Base-by-base conservation (phyloP, 2,888 invertebrate species). In the Parnassius orleans region DNA sequence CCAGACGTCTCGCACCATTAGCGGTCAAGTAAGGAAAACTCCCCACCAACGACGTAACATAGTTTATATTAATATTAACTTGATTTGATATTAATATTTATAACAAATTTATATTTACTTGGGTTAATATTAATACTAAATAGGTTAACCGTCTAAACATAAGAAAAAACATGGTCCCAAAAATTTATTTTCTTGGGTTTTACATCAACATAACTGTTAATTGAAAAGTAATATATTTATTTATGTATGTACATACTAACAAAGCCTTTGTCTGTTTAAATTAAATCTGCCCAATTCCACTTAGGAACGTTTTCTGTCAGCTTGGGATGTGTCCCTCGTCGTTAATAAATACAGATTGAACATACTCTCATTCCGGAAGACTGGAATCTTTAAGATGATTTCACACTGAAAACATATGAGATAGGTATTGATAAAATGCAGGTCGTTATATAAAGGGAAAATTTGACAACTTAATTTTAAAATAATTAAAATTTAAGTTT, bases 321-420 rank as follows among this genome's bases (percentile, higher is more conserved):
- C 52, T 48, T 41, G 52, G 48, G 57, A 70, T 65, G 63, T 64
- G 64, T 70, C 70, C 70, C 70, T 53, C 61, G 70, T 57, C 66
- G 70, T 69, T 68, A 69, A 70, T 70, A 70, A 70, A 69, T 67
- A 67, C 64, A 65, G 66, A 70, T 70, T 70, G 69, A 60, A 66
- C 62, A 53, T 61, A 42, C 53, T 52, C 56, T 53, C 47, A 61
- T 57, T 19, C 55, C 44, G 15, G 44, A 50, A 33, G 46, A 52
- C 47, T 53, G 12, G 10, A 10, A 48, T 15, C 10, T 10, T 46
- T 33, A 58, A 33, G 46, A 11, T 46, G 12, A 3, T 10, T 58
- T 15, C 58, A 46, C 11, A 46, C 10, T 10, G 47, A 12, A 14
- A 14, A 11, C 9, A 15, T 42, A 52, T 19, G 19, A 15, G 14